Conservation (phyloP, 1,140 invertebrate genomes). For the Sarcophaga bullata region DNA sequence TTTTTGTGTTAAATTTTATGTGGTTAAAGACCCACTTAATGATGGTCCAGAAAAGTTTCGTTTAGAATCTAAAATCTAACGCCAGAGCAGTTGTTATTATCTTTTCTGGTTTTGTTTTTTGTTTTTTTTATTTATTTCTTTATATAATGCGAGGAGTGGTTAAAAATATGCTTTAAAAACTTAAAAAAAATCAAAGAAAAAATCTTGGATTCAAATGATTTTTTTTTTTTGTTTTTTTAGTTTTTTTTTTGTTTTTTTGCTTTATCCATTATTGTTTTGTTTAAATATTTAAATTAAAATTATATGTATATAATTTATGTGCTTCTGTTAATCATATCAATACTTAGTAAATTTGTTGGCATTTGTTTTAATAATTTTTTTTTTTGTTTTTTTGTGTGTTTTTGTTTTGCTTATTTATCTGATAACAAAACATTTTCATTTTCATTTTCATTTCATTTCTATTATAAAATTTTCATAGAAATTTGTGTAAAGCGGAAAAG, state of each 20-base stretch:
- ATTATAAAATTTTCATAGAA: not conserved
- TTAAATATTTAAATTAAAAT: conserved; percentile 24
- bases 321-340: conserved; percentile 31
- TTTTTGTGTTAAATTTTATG: not conserved
- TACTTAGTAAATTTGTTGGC: conserved; percentile 41
- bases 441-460: not conserved
- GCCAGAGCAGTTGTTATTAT: too few relatives aligned
- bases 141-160: conserved; percentile 20
- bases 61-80: not conserved
- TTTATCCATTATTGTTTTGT: not conserved
- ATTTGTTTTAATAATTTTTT: conserved; percentile 15
- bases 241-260: conserved; percentile 24
- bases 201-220: not conserved
- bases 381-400: not conserved
- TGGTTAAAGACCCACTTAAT: not conserved
- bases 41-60: not conserved
- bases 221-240: conserved; percentile 25
- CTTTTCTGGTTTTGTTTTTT: not conserved
- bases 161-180: conserved; percentile 23
- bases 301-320: conserved; percentile 8
- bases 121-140: conserved; percentile 8
- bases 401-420: not conserved
- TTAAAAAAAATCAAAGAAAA: conserved; percentile 22
- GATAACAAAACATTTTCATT: conserved; percentile 1
- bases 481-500: conserved; percentile 1